These are phyloP conservation scores for Chondrosia reniformis DNA, from an alignment of 37 sponge, comb jelly and placozoan species.

Conservation along the genomic window DNA sequence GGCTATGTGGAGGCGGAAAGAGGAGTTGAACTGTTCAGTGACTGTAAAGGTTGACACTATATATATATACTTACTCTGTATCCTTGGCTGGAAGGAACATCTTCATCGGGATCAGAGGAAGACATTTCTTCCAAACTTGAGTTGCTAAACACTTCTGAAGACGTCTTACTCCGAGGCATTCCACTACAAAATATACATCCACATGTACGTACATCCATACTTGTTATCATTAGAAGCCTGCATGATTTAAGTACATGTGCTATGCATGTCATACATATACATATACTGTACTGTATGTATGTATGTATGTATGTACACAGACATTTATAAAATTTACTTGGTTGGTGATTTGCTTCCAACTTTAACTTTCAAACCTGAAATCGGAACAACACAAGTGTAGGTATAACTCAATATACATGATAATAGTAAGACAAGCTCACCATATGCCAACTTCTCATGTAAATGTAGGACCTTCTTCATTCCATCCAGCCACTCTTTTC, in stretches of 20 bases:
- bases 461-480: conserved; percentile 24
- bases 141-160: background rate
- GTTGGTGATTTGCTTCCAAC: too few relatives aligned
- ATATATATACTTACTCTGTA: background rate
- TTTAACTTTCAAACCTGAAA: too few relatives aligned
- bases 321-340: too few relatives aligned
- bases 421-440: background rate
- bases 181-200: conserved; percentile 2
- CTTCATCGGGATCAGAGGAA: conserved; percentile 2
- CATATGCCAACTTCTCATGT: background rate
- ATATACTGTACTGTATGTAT: too few relatives aligned
- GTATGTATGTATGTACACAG: too few relatives aligned
- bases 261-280: too few relatives aligned
- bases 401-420: background rate
- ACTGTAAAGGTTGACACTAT: background rate
- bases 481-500: conserved; percentile 25
- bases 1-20: background rate
- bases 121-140: conserved; percentile 4
- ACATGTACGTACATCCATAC: too few relatives aligned
- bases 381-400: too few relatives aligned
- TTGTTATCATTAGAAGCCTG: too few relatives aligned
- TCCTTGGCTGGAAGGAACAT: background rate
- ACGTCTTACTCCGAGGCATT: background rate
- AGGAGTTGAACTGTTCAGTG: background rate
- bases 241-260: too few relatives aligned